A percentile compares a stretch with the other conserved stretches of the same genome.
Conservation (phyloP, 2,888 invertebrate species). For the Oligia fasciuncula region DNA sequence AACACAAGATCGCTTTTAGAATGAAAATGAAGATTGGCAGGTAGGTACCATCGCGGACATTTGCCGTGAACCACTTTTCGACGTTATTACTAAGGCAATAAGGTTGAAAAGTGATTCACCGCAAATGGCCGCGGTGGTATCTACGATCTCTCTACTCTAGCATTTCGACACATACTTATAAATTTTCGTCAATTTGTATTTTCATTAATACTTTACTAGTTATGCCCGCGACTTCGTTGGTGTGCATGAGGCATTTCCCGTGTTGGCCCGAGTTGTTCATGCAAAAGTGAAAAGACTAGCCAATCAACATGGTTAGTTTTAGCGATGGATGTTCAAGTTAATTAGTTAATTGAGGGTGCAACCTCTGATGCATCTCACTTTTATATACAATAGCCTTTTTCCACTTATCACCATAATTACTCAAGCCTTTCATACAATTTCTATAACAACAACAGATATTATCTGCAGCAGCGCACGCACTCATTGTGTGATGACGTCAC, state of each 20-base stretch:
- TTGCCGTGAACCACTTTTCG: too few relatives aligned
- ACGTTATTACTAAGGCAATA: too few relatives aligned
- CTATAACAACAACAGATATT: slow-evolving; percentile 39
- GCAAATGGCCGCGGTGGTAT: too few relatives aligned
- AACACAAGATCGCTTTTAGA: slow-evolving; percentile 39
- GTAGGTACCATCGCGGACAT: not conserved
- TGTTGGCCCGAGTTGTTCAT: not conserved
- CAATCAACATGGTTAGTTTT: not conserved
- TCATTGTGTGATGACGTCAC: slow-evolving; percentile 40
- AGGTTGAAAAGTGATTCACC: too few relatives aligned
- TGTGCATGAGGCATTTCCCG: not conserved
- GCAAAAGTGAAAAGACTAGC: not conserved
- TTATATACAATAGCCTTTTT: not conserved
- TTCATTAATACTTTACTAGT: not conserved
- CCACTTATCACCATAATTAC: slow-evolving; percentile 10
- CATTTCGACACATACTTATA: slow-evolving; percentile 2
- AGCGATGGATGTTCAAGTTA: too few relatives aligned
- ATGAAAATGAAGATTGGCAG: slow-evolving; percentile 38
- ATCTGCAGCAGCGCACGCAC: slow-evolving; percentile 33
- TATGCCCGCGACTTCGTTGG: not conserved
- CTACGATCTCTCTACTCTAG: not conserved
- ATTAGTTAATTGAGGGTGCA: not conserved
- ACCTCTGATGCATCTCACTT: not conserved
- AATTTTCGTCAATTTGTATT: slow-evolving; percentile 21
- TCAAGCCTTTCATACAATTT: slow-evolving; percentile 34